Evolutionary conservation across 2,113 vertebrate species (phyloP), one percentile per base, ranked within the genome.

Genomic region (Ahaetulla prasina): DNA sequence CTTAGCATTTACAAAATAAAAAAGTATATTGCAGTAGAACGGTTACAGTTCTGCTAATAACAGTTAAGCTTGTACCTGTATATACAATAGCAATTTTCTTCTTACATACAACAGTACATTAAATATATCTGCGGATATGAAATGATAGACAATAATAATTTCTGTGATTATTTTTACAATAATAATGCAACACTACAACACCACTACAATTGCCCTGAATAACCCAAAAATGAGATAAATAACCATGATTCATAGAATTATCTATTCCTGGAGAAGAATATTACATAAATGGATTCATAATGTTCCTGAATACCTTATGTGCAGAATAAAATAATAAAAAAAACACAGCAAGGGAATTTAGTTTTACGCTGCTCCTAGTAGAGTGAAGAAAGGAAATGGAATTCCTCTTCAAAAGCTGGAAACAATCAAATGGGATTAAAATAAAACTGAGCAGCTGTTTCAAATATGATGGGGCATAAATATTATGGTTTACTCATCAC

Each of bases 1-100:
- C 47, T 43, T 60, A 22, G 53, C 22, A 53, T 94, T 95, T 55
- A 90, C 7, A 30, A 22, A 50, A 39, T 68, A 43, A 49, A 30
- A 50, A 45, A 85, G 43, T 49, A 93, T 92, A 57, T 2, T 94
- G 74, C 10, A 80, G n/a, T n/a, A n/a, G n/a, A 93, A 87, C 12
- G 86, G 95, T 23, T 92, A 68, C 89, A 93, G 50, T 12, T 92
- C 85, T 95, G 22, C 55, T 94, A 93, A 91, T 74, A 91, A 74
- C n/a, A 52, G 49, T 52, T 45, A 35, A 92, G 35, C 90, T 43
- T 50, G 20, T 86, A 89, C 27, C 92, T 91, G 54, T 30, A 47
- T 0, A 0, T 5, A 93, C 89, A 6, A 12, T 50, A 74, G 7
- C 27, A 47, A 63, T 94, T 92, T 95, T 53, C 49, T 60, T 85